Conservation (phyloP, 2,113 vertebrate genomes). For the Fregetta grallaria region DNA sequence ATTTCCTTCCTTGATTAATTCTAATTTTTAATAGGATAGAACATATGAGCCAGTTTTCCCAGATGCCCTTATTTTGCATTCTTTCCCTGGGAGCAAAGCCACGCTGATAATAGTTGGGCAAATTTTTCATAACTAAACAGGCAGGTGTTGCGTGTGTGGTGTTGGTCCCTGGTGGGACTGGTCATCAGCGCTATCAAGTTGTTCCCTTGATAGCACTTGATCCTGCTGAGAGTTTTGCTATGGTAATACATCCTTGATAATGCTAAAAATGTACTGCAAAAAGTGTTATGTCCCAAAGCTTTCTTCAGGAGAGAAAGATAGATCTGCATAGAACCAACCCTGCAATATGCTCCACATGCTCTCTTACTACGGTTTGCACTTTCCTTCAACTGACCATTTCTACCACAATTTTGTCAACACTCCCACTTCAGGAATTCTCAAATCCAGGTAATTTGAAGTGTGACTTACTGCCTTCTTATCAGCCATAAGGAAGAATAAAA, state of each 20-base stretch:
- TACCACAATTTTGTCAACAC: not conserved
- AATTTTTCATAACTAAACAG: not conserved
- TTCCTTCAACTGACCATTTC: not conserved
- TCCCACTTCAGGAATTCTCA: not conserved
- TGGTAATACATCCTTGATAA: not conserved
- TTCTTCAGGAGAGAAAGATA: not conserved
- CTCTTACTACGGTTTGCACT: not conserved
- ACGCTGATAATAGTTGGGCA: not conserved
- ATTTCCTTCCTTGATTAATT: slow-evolving; percentile 32
- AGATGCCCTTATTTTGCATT: not conserved
- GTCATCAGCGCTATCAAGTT: not conserved
- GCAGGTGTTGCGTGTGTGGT: not conserved
- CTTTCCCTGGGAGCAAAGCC: not conserved
- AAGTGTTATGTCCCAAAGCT: not conserved
- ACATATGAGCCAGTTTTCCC: not conserved
- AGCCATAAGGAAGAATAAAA: not conserved
- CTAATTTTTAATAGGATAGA: not conserved
- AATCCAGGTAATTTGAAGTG: not conserved
- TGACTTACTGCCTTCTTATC: not conserved
- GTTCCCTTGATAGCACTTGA: not conserved
- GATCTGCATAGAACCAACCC: not conserved
- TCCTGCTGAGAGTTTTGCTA: not conserved
- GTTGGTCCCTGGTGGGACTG: not conserved
- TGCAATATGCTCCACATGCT: not conserved
- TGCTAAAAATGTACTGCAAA: not conserved